These are phyloP conservation scores for Drosophila cardini DNA, from an alignment of 1,140 invertebrate genomes.

Conservation along the genomic window DNA sequence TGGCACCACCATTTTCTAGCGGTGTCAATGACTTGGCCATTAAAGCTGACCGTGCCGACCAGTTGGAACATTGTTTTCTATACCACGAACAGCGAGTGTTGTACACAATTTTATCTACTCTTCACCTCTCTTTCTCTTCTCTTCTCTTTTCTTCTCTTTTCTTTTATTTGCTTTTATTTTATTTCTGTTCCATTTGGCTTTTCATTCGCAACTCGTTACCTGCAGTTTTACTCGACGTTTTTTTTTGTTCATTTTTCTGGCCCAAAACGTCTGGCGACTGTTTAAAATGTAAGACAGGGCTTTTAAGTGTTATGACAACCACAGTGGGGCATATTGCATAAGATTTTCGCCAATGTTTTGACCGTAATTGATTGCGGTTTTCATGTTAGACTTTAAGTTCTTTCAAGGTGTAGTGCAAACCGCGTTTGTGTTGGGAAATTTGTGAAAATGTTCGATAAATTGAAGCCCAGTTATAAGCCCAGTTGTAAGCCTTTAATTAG, in stretches of 20 bases:
- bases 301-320: slow-evolving; percentile 41
- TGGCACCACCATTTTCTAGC: slow-evolving; percentile 20
- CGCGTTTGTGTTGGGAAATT: background rate
- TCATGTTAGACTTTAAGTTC: slow-evolving; percentile 2
- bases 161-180: background rate
- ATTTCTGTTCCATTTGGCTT: slow-evolving; percentile 15
- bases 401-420: slow-evolving; percentile 50
- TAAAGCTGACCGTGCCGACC: slow-evolving; percentile 39
- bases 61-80: slow-evolving; percentile 38
- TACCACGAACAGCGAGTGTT: background rate
- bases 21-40: slow-evolving; percentile 57
- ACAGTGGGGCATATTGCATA: slow-evolving; percentile 30
- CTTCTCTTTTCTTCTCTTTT: too few species aligned
- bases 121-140: too few species aligned
- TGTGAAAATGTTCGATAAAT: background rate
- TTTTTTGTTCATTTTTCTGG: slow-evolving; percentile 12
- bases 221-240: slow-evolving; percentile 7
- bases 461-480: background rate
- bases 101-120: too few species aligned
- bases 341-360: slow-evolving; percentile 24
- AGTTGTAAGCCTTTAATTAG: slow-evolving; percentile 14
- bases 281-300: slow-evolving; percentile 48
- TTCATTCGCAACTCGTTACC: slow-evolving; percentile 28
- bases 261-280: slow-evolving; percentile 10
- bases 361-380: slow-evolving; percentile 22